Conservation (phyloP, 1,140 invertebrate species). For the Tetramorium alpestre region DNA sequence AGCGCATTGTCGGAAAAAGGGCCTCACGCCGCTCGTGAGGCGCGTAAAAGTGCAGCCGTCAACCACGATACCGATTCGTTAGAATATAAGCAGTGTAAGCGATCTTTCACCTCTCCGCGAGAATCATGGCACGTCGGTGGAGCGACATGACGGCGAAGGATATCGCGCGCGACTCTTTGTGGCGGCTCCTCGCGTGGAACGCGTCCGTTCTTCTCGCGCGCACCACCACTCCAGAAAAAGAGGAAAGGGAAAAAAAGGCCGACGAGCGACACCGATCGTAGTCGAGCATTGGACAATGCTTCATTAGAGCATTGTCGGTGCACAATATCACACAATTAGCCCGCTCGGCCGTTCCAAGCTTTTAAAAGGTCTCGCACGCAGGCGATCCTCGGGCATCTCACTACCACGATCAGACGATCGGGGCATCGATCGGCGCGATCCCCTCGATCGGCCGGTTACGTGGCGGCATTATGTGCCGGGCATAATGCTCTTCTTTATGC, state of each 20-base stretch:
- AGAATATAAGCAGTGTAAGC: slow-evolving; percentile 54
- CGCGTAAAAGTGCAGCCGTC: slow-evolving; percentile 22
- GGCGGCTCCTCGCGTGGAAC: slow-evolving; percentile 54
- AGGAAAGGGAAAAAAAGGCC: slow-evolving; percentile 26
- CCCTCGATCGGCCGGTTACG: slow-evolving; percentile 78
- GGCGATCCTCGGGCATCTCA: slow-evolving; percentile 41
- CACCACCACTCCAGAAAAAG: background rate
- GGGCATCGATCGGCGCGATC: slow-evolving; percentile 75
- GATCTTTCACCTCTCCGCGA: slow-evolving; percentile 59
- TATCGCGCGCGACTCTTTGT: slow-evolving; percentile 66
- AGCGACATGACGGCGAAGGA: slow-evolving; percentile 63
- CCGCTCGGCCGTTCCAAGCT: slow-evolving; percentile 73
- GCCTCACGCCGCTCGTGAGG: background rate
- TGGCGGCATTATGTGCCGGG: slow-evolving; percentile 78
- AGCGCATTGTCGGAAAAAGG: background rate
- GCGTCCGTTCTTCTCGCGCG: slow-evolving; percentile 63
- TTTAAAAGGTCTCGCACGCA: slow-evolving; percentile 78
- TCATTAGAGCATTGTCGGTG: slow-evolving; percentile 84
- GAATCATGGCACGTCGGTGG: slow-evolving; percentile 58
- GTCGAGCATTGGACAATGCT: slow-evolving; percentile 81
- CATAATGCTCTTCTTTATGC: slow-evolving; percentile 79
- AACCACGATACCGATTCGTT: slow-evolving; percentile 63
- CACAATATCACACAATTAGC: slow-evolving; percentile 85
- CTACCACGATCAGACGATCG: slow-evolving; percentile 62
- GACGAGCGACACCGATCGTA: slow-evolving; percentile 68